A percentile compares a stretch with the other conserved stretches of the same genome.
These are phyloP conservation scores for Helicoverpa zea DNA, from an alignment of 1,140 invertebrate genomes.

Conservation along the genomic window DNA sequence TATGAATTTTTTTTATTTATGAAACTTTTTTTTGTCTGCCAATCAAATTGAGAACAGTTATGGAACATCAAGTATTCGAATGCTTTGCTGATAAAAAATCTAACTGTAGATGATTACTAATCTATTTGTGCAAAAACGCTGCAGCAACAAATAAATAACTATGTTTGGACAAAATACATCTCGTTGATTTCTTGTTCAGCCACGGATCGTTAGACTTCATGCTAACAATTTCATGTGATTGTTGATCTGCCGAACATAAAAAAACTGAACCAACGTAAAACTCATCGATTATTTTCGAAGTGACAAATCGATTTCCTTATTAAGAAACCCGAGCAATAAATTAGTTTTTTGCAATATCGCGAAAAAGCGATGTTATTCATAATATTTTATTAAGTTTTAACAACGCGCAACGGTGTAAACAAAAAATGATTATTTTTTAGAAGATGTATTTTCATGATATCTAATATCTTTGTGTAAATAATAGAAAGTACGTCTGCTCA, in stretches of 20 bases:
- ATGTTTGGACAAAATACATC: slow-evolving; percentile 7
- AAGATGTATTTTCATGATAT: slow-evolving; percentile 57
- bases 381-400: neutral
- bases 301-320: slow-evolving; percentile 77
- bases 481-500: slow-evolving; percentile 64
- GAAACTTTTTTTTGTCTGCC: too few species aligned
- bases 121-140: slow-evolving; percentile 6
- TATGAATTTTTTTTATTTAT: too few species aligned
- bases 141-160: slow-evolving; percentile 16
- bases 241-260: slow-evolving; percentile 17
- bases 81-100: neutral
- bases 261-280: slow-evolving; percentile 39
- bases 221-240: slow-evolving; percentile 35
- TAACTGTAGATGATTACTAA: slow-evolving; percentile 14
- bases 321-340: slow-evolving; percentile 54
- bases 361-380: slow-evolving; percentile 9
- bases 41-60: neutral
- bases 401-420: neutral
- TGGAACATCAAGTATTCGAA: neutral
- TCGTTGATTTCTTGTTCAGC: slow-evolving; percentile 15
- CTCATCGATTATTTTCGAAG: slow-evolving; percentile 65
- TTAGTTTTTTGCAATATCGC: slow-evolving; percentile 2
- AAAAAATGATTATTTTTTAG: slow-evolving; percentile 20
- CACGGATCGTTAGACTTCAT: slow-evolving; percentile 34
- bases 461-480: slow-evolving; percentile 66